Evolutionary conservation across 2,888 invertebrate species (phyloP), one percentile per base, ranked within the genome.

Genomic region (Drosophila cognata): DNA sequence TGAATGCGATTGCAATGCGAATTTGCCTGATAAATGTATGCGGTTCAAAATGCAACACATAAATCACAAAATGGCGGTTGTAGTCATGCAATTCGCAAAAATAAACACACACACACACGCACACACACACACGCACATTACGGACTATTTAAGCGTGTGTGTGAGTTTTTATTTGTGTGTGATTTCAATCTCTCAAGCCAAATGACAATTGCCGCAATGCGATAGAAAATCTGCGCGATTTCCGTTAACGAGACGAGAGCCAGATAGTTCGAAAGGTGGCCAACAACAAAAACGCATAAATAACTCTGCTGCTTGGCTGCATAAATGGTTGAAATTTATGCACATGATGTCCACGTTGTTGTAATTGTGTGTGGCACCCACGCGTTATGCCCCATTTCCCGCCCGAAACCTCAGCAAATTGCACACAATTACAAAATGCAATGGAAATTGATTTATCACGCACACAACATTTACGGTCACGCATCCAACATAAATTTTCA

Each of bases 401-500:
- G 31, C 50, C 56, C 48, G 67, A 57, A 57, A 57, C 57, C 57
- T 31, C 31, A 52, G 59, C 77, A 79, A 84, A 84, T 81, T 82
- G 82, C 74, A 84, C 84, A 88, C 86, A 86, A 88, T 87, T 87
- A 86, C 86, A 81, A 81, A 87, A 86, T 87, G 87, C 84, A 87
- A 85, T 86, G 86, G 79, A 86, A 87, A 87, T 87, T 87, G 87
- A 87, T 87, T 87, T 87, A 87, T 87, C 88, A 88, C 87, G 76
- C 86, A 84, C 77, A 82, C 82, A 84, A 81, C 86, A 86, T 87
- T 84, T 87, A 82, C 84, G 87, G 87, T 87, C 87, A 87, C 79
- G 88, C 82, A 84, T 84, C 73, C 82, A 69, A 84, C 84, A 87
- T 87, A 87, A 88, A 87, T 87, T 87, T 86, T 79, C 86, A 88